Percentiles rank a stretch among this genome's conserved stretches.
These are phyloP conservation scores for Poecilia velifera DNA, from an alignment of 2,797 vertebrate genomes.

Conservation along the genomic window DNA sequence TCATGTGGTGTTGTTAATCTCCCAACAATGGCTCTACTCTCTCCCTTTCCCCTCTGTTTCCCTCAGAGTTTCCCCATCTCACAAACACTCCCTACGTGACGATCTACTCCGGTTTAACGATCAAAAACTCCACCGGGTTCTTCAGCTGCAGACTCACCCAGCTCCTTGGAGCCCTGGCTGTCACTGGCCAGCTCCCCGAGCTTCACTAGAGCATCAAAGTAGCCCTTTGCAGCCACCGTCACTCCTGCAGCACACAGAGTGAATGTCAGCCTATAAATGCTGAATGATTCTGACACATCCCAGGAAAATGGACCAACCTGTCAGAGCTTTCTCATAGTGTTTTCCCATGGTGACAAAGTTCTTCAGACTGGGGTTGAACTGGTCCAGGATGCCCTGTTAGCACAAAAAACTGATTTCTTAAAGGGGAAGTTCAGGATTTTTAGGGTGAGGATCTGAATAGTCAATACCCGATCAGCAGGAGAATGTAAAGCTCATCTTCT, in stretches of 20 bases:
- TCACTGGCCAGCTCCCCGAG: conserved; percentile 87
- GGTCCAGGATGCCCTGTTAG: conserved; percentile 85
- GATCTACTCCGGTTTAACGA: conserved; percentile 38
- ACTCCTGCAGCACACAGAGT: conserved; percentile 76
- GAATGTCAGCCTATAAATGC: neutral
- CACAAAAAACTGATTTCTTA: neutral
- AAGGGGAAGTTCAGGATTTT: neutral
- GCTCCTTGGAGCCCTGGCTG: conserved; percentile 89
- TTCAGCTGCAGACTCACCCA: conserved; percentile 79
- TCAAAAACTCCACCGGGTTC: conserved; percentile 34
- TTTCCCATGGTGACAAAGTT: conserved; percentile 90
- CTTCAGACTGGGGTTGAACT: conserved; percentile 89
- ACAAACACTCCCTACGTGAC: conserved; percentile 37
- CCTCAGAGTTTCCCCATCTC: conserved; percentile 68
- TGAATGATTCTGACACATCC: neutral
- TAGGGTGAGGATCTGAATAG: neutral
- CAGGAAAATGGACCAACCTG: conserved; percentile 67
- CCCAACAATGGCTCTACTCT: conserved; percentile 85
- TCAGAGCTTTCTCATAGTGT: conserved; percentile 85
- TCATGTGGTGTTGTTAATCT: conserved; percentile 91
- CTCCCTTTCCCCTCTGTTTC: conserved; percentile 72
- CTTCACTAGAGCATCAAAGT: conserved; percentile 88
- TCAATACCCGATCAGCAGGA: neutral
- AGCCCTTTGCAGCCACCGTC: conserved; percentile 87
- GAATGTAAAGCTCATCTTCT: neutral